Conservation (phyloP, 2,797 vertebrate species). For the Chiloscyllium punctatum region DNA sequence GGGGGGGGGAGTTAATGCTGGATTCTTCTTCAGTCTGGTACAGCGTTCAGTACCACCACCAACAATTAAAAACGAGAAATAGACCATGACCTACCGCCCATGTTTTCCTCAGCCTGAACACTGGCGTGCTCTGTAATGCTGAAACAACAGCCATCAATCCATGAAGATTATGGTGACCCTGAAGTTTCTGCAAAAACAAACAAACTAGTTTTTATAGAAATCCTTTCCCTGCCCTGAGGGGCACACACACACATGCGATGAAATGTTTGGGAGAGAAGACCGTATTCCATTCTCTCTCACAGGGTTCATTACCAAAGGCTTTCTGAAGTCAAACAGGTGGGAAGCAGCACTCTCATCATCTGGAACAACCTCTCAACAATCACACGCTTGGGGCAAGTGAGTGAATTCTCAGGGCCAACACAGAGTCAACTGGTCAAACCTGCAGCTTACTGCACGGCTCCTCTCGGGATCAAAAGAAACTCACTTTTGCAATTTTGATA, state of each 20-base stretch:
- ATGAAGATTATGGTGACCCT: background rate
- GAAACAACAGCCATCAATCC: background rate
- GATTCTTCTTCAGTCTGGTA: too few species aligned
- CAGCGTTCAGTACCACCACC: background rate
- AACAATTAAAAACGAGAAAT: background rate
- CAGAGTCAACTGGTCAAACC: background rate
- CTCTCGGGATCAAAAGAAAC: background rate
- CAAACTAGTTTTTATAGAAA: background rate
- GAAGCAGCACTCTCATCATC: background rate
- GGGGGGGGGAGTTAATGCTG: too few species aligned
- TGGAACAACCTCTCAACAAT: background rate
- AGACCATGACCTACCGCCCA: background rate
- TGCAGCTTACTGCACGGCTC: background rate
- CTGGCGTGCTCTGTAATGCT: background rate
- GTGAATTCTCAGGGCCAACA: background rate
- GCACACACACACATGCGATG: background rate
- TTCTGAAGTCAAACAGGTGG: background rate
- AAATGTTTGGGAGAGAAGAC: background rate
- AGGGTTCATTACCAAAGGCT: background rate
- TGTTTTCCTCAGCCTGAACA: background rate
- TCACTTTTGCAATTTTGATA: constrained; percentile 14
- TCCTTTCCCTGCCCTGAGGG: background rate
- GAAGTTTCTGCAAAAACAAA: constrained; percentile 3
- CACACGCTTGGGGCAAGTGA: background rate
- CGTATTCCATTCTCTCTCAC: background rate